A percentile compares a stretch with the other conserved stretches of the same genome.
Conservation (phyloP, 2,888 invertebrate genomes). For the Choreutis nemorana region DNA sequence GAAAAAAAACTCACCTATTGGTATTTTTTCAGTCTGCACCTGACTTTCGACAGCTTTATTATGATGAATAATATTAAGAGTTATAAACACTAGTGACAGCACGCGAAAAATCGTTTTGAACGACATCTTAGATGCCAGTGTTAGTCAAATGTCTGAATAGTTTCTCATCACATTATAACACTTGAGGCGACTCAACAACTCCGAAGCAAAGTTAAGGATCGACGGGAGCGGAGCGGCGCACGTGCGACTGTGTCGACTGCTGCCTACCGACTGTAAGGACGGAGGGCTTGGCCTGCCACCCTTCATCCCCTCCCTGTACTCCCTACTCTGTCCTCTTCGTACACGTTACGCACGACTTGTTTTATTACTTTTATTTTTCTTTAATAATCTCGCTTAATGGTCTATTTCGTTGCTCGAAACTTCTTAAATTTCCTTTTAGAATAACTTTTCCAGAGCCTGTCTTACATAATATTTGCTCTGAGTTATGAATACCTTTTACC, state of each 20-base stretch:
- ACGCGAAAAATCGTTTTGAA: conserved; percentile 23
- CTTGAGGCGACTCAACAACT: conserved; percentile 1
- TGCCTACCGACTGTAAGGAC: conserved; percentile 7
- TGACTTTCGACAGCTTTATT: conserved; percentile 20
- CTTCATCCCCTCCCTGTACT: conserved; percentile 5
- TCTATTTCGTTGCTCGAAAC: conserved; percentile 46
- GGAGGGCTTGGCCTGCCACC: conserved; percentile 6
- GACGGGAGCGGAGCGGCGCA: background rate
- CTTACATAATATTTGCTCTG: background rate
- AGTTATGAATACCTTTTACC: background rate
- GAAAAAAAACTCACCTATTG: conserved; percentile 42
- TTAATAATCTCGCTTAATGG: conserved; percentile 57
- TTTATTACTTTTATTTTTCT: conserved; percentile 60
- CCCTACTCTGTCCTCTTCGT: conserved; percentile 11
- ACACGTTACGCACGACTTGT: conserved; percentile 34
- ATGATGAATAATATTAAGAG: conserved; percentile 18
- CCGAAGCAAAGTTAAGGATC: conserved; percentile 4
- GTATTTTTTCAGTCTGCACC: conserved; percentile 24
- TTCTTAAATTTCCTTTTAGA: conserved; percentile 37
- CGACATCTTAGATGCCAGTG: conserved; percentile 18
- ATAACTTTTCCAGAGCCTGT: conserved; percentile 18
- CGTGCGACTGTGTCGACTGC: conserved; percentile 3
- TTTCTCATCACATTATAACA: conserved; percentile 5
- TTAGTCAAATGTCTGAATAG: background rate
- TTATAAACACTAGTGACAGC: conserved; percentile 25